phyloP scores from a whole-genome alignment of 2,888 invertebrate genomes.

The Baccha elongata region DNA sequence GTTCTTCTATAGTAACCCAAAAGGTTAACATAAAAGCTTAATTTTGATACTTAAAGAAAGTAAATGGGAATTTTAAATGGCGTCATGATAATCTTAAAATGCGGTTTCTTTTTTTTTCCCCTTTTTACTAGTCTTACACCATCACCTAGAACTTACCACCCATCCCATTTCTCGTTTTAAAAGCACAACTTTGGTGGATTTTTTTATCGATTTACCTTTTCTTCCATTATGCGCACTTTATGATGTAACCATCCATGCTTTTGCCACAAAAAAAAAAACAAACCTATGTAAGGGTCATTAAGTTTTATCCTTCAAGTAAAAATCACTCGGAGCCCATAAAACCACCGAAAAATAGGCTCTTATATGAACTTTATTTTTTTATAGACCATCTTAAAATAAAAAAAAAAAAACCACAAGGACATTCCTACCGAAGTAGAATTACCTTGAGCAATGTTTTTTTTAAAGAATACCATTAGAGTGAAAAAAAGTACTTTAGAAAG shows the following conservation, averaged over 20 bases:
- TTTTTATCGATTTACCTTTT: not conserved
- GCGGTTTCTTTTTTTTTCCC: too few species aligned
- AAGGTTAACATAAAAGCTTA: too few species aligned
- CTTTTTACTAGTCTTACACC: too few species aligned
- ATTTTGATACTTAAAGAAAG: too few species aligned
- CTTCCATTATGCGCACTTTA: not conserved
- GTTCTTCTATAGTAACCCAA: too few species aligned
- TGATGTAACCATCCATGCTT: not conserved
- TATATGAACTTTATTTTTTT: conserved; percentile 19
- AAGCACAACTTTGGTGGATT: not conserved
- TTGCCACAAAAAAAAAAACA: conserved; percentile 11
- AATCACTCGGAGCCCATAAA: conserved; percentile 12
- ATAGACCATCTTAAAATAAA: conserved; percentile 14
- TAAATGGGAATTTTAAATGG: too few species aligned
- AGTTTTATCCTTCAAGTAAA: conserved; percentile 38
- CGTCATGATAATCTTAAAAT: too few species aligned
- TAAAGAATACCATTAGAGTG: conserved; percentile 30
- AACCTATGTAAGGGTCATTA: conserved; percentile 38
- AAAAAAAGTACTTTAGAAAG: not conserved
- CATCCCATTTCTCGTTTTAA: too few species aligned
- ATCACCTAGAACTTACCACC: too few species aligned
- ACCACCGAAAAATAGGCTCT: conserved; percentile 21
- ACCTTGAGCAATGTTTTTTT: conserved; percentile 7
- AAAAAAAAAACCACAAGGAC: conserved; percentile 31
- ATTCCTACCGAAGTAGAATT: not conserved